Conservation (phyloP, 2,888 invertebrate species). For the Amphiduros pacificus region DNA sequence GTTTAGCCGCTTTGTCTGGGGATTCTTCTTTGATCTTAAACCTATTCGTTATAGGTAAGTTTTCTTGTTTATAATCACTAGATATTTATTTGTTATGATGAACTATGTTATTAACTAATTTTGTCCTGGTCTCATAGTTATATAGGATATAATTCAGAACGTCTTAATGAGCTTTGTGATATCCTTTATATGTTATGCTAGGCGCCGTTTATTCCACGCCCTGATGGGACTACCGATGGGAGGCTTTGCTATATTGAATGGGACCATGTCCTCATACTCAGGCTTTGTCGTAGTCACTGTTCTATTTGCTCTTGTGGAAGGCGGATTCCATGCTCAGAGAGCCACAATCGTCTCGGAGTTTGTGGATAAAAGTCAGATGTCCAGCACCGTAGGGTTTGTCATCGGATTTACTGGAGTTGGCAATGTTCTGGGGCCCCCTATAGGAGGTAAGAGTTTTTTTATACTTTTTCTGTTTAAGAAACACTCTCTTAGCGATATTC, state of each 20-base stretch:
- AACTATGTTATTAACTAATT: too few relatives aligned
- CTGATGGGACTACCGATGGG: conserved; percentile 4
- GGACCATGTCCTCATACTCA: conserved; percentile 2
- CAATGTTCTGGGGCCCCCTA: conserved; percentile 38
- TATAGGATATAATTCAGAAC: neutral
- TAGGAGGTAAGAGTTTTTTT: conserved; percentile 39
- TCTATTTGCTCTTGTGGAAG: conserved; percentile 36
- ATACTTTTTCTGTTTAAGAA: too few relatives aligned
- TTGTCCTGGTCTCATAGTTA: too few relatives aligned
- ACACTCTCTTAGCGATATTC: too few relatives aligned
- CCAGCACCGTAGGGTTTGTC: conserved; percentile 40
- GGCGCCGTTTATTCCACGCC: conserved; percentile 10
- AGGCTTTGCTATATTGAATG: neutral
- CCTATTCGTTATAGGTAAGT: neutral
- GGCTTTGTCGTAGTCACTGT: conserved; percentile 33
- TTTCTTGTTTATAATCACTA: too few relatives aligned
- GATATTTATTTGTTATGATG: too few relatives aligned
- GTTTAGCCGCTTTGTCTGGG: conserved; percentile 73
- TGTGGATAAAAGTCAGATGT: conserved; percentile 35
- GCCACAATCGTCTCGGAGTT: conserved; percentile 42
- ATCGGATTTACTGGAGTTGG: conserved; percentile 44
- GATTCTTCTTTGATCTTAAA: conserved; percentile 40
- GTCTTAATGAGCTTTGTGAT: neutral
- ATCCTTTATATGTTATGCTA: neutral
- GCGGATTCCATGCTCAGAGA: conserved; percentile 40